A percentile compares a stretch with the other conserved stretches of the same genome.
Evolutionary conservation across 2,113 vertebrate species (phyloP).

Genomic region (Marmota monax): DNA sequence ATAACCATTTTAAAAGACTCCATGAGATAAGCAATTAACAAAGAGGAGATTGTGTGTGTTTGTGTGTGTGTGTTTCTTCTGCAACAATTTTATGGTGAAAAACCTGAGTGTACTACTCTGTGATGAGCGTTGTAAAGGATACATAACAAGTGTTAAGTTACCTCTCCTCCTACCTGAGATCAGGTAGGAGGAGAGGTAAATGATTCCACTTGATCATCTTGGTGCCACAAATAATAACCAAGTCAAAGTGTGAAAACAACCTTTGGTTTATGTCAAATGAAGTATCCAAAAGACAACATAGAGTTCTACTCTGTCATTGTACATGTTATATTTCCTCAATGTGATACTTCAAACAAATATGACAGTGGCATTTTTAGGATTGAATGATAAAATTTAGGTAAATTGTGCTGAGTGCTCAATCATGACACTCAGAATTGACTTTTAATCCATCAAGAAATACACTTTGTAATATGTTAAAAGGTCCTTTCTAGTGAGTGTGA

Average conservation of each 20-base stretch:
- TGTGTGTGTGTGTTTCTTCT: conserved; percentile 42
- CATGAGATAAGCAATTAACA: conserved; percentile 68
- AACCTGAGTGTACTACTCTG: conserved; percentile 12
- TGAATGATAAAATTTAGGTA: conserved; percentile 40
- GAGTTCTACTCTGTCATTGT: background rate
- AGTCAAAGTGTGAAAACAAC: conserved; percentile 37
- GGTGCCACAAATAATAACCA: background rate
- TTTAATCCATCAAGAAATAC: conserved; percentile 53
- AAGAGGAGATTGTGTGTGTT: background rate
- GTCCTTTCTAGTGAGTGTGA: conserved; percentile 24
- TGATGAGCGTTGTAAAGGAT: conserved; percentile 12
- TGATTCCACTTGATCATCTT: background rate
- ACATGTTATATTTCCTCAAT: background rate
- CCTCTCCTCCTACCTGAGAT: background rate
- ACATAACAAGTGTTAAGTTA: background rate
- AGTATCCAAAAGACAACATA: background rate
- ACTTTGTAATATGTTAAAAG: conserved; percentile 39
- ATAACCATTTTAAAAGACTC: conserved; percentile 56
- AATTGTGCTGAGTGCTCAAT: background rate
- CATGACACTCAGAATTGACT: background rate
- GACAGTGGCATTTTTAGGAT: conserved; percentile 22
- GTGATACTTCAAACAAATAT: conserved; percentile 31
- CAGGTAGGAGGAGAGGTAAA: background rate
- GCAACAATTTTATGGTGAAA: conserved; percentile 42
- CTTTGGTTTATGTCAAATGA: background rate